These are phyloP conservation scores for Macaria notata DNA, from an alignment of 2,888 invertebrate genomes.

Conservation along the genomic window DNA sequence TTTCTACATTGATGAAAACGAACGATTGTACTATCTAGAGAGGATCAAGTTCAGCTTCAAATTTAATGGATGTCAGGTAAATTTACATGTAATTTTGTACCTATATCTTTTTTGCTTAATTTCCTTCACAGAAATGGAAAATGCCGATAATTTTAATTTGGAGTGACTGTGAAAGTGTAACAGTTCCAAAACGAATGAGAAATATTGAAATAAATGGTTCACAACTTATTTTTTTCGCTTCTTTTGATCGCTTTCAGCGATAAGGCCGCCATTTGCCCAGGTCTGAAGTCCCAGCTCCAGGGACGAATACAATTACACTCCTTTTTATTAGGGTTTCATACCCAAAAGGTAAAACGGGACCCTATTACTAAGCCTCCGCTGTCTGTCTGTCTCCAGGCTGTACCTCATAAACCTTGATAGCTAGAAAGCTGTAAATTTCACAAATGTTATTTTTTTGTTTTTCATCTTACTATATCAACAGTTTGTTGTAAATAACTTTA, in stretches of 20 bases:
- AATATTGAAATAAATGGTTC: background rate
- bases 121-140: background rate
- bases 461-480: no score
- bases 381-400: no score
- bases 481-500: no score
- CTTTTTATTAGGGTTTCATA: no score
- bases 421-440: no score
- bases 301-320: no score
- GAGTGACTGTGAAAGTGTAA: background rate
- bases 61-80: slow-evolving; percentile 48
- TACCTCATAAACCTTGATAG: no score
- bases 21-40: slow-evolving; percentile 41
- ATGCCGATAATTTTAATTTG: background rate
- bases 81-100: slow-evolving; percentile 3
- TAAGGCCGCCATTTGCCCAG: background rate
- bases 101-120: background rate
- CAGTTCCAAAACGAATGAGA: background rate
- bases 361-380: no score
- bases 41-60: slow-evolving; percentile 56
- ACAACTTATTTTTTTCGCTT: background rate
- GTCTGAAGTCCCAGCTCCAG: background rate
- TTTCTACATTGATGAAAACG: slow-evolving; percentile 45
- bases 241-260: background rate
- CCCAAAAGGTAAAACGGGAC: no score
- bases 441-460: no score